Base-by-base conservation (phyloP, 2,888 invertebrate genomes). In the Strigamia maritima region DNA sequence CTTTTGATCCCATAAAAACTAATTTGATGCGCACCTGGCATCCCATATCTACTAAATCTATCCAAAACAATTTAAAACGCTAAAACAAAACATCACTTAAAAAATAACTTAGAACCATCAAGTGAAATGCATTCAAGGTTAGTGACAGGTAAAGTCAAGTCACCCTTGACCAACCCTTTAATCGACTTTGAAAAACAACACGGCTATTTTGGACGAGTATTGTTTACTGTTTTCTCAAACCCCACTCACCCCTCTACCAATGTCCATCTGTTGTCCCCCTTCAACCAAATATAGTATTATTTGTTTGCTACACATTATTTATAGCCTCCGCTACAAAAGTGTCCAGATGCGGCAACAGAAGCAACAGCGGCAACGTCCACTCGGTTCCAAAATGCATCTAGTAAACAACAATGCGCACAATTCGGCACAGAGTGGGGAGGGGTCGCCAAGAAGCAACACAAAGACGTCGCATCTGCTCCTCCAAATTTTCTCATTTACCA, bases 251-350 rank as follows among this genome's bases (percentile, higher is more conserved):
- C 40, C 40, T 44, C 40, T 10, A 14, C 40, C 40, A 44, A 16
- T 60, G 60, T 60, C 60, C 60, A 60, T 60, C 60, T 60, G 60
- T 60, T 60, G 60, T 60, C 22, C 60, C 60, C 60, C 60, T 22
- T 22, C 60, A 60, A 60, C 60, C 60, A 60, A 60, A 60, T 60
- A 60, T 60, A 60, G 60, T 60, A 19, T 60, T 60, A 60, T 60
- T 60, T 60, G 60, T 60, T 60, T 60, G 60, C 60, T 60, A 10
- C 60, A 60, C 60, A 60, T 60, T 60, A 60, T 60, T 60, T 60
- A 60, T 60, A 60, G 60, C 60, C 60, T 22, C 60, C 19, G 60
- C 60, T 60, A 60, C 60, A 60, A 60, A 60, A 60, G 60, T 60
- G 60, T 60, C 60, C 60, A 60, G 60, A 60, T 60, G 60, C 60